These are phyloP conservation scores for Calephelis nemesis DNA, from an alignment of 1,140 invertebrate species.

Conservation along the genomic window DNA sequence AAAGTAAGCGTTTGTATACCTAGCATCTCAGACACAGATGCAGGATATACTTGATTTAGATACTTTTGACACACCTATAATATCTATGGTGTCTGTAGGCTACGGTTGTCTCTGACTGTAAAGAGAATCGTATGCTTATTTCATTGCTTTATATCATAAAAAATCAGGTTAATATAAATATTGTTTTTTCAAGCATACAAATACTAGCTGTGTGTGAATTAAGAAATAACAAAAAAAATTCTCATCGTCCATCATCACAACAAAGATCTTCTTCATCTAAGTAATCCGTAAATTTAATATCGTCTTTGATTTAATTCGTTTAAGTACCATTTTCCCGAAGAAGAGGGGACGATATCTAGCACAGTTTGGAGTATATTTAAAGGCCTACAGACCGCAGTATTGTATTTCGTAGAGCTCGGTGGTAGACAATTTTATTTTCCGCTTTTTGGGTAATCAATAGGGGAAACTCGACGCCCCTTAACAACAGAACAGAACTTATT, in stretches of 20 bases:
- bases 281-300: background rate
- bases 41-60: too few relatives aligned
- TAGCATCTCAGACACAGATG: too few relatives aligned
- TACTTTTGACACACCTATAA: too few relatives aligned
- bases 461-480: conserved; percentile 66
- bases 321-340: conserved; percentile 42
- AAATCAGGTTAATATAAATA: too few relatives aligned
- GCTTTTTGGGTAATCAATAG: conserved; percentile 78
- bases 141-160: background rate
- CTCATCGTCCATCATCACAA: too few relatives aligned
- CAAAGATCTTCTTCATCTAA: too few relatives aligned
- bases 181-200: too few relatives aligned
- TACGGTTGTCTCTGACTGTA: too few relatives aligned
- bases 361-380: conserved; percentile 17
- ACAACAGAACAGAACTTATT: conserved; percentile 42
- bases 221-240: background rate
- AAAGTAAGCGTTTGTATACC: too few relatives aligned
- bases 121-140: too few relatives aligned
- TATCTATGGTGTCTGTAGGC: too few relatives aligned
- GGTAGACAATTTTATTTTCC: conserved; percentile 76
- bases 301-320: conserved; percentile 47
- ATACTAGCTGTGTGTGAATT: too few relatives aligned
- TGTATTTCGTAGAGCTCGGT: conserved; percentile 46
- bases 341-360: conserved; percentile 26
- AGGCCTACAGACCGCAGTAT: conserved; percentile 38